Evolutionary conservation across 2,888 invertebrate genomes (phyloP), one percentile per base, ranked within the genome.

Genomic region (Metalampra italica): DNA sequence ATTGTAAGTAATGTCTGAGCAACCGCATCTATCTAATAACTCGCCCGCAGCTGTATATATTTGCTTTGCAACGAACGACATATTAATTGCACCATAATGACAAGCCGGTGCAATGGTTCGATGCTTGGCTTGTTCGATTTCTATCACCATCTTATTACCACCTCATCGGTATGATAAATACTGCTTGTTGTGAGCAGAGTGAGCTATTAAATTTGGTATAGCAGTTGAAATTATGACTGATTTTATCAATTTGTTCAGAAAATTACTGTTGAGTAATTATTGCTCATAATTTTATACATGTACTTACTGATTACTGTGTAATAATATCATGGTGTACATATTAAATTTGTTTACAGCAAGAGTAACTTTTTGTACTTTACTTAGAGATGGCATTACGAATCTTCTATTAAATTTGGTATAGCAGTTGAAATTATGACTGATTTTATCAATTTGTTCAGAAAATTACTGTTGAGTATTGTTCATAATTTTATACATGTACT

Each of bases 41-140:
- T 58, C 52, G 71, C 68, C 68, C 50, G 60, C 59, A 69, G 78
- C 68, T 60, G 68, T 75, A n/a, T n/a, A n/a, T n/a, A 66, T 74
- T 78, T 72, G 66, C 72, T 69, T 70, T 66, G 68, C 64, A 55
- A 71, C 67, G 76, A 55, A 71, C 68, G 76, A 79, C 80, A 75
- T 75, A 78, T 82, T 83, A 82, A 83, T 82, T 73, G 76, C 66
- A 64, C 62, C 34, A 7, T 43, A 42, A 42, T 42, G n/a, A 42
- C 29, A 29, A 42, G 62, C 53, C 61, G 62, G 45, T 49, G 51
- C 50, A 56, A 51, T 43, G 60, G n/a, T n/a, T 36, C 63, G 15
- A 14, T 7, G 39, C 39, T 61, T 61, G 64, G 22, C 42, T 65
- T 66, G 64, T 55, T 62, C 52, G 62, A 60, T 69, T 66, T 64